Evolutionary conservation across 2,888 invertebrate species (phyloP), one percentile per base, ranked within the genome.

Genomic region (Pyrocoelia pectoralis): DNA sequence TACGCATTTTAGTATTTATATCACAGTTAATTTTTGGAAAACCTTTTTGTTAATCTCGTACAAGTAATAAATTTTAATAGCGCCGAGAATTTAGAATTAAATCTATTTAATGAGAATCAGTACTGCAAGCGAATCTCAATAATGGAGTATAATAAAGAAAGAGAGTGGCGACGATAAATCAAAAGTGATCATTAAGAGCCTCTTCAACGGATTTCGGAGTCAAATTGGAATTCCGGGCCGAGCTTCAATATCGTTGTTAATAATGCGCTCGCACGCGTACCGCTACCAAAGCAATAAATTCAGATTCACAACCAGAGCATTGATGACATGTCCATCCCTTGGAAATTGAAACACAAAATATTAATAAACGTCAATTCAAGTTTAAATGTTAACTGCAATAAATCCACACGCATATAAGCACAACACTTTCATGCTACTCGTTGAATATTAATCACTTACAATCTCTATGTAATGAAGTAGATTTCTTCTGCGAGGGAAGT

Each of bases 161-260:
- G 75, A 74, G 76, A 76, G 77, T 76, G 77, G 75, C 75, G 75
- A 71, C 78, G 74, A 80, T 80, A 80, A 80, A 80, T 80, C 80
- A 80, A 80, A 79, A 79, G 77, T 74, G 73, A 76, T 79, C 80
- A 80, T 80, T 80, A 80, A 77, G 76, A 73, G 74, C 73, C 74
- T 69, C 65, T 68, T 74, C 70, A 73, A 76, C 77, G 78, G 78
- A 78, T 78, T 79, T 78, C 77, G 69, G 76, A 77, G 78, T 75
- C 79, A 80, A 80, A 80, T 80, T 80, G 79, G 74, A 80, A 80
- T 80, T 80, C 80, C 79, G 67, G 75, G 67, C 74, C 74, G 73
- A 71, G 77, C 76, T 76, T 74, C 78, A 76, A 78, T 79, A 78
- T 77, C 74, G 76, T 73, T 76, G 77, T 77, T 77, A 77, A 77